Percentiles rank a stretch among this genome's conserved stretches.
Conservation (phyloP, 2,113 vertebrate genomes). For the Antechinus stuartii region DNA sequence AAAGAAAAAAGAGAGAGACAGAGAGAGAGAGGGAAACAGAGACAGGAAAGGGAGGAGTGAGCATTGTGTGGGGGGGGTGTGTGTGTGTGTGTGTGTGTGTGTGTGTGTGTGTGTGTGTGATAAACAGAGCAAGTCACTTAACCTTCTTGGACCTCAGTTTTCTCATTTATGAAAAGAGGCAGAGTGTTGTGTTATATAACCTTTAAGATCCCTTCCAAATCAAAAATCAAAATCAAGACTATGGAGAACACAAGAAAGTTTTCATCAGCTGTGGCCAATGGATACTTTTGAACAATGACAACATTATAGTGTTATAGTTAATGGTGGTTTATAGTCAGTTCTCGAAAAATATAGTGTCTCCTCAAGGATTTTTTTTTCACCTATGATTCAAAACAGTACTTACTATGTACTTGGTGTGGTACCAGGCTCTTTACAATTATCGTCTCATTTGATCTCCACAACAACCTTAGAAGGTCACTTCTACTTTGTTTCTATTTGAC, state of each 20-base stretch:
- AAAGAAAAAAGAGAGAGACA: too few relatives aligned
- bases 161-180: not conserved
- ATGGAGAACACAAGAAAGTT: not conserved
- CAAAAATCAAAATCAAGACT: not conserved
- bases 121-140: not conserved
- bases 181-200: not conserved
- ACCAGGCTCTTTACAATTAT: not conserved
- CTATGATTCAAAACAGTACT: not conserved
- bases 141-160: not conserved
- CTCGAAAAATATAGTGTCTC: slow-evolving; percentile 64
- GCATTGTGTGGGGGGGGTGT: too few relatives aligned
- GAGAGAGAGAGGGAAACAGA: too few relatives aligned
- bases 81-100: not conserved
- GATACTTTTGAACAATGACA: slow-evolving; percentile 55
- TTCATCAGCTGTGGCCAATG: slow-evolving; percentile 57
- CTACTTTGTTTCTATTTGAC: not conserved
- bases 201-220: not conserved
- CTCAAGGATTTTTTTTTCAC: slow-evolving; percentile 74
- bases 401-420: not conserved
- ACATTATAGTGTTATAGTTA: slow-evolving; percentile 64
- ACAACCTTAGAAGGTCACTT: not conserved
- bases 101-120: not conserved
- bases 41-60: too few relatives aligned
- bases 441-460: not conserved
- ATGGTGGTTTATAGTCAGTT: slow-evolving; percentile 72